Conservation (phyloP, 2,888 invertebrate species). For the Noctua pronuba region DNA sequence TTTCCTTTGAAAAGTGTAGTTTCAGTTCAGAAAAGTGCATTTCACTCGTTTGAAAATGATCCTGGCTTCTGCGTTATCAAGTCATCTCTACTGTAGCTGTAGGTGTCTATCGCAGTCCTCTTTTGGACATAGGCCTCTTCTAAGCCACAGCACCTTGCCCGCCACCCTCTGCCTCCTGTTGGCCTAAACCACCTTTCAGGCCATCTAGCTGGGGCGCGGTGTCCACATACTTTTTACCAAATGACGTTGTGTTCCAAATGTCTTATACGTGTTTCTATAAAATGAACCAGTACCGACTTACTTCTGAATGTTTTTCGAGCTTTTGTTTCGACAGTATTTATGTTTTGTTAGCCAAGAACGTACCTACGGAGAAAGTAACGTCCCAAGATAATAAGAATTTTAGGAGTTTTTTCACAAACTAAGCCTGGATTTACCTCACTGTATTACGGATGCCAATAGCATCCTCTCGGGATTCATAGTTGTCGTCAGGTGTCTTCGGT, state of each 20-base stretch:
- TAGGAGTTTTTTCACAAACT: slow-evolving; percentile 31
- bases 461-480: slow-evolving; percentile 31
- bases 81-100: not conserved
- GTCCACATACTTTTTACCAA: too few relatives aligned
- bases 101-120: not conserved
- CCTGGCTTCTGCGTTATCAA: not conserved
- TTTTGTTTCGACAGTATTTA: too few relatives aligned
- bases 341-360: too few relatives aligned
- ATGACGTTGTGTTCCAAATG: too few relatives aligned
- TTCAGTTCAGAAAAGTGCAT: not conserved
- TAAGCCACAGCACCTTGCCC: not conserved
- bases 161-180: not conserved
- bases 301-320: too few relatives aligned
- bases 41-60: not conserved
- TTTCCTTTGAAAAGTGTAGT: not conserved
- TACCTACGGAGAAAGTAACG: slow-evolving; percentile 18
- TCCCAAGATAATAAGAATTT: slow-evolving; percentile 22
- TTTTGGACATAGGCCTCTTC: not conserved
- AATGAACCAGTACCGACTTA: too few relatives aligned
- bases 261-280: too few relatives aligned
- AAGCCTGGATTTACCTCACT: slow-evolving; percentile 39
- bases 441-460: slow-evolving; percentile 13
- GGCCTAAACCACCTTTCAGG: not conserved
- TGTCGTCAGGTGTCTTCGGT: slow-evolving; percentile 37
- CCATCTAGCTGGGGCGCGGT: too few relatives aligned